These are phyloP conservation scores for Zygaena filipendulae DNA, from an alignment of 2,888 invertebrate species.

Conservation along the genomic window DNA sequence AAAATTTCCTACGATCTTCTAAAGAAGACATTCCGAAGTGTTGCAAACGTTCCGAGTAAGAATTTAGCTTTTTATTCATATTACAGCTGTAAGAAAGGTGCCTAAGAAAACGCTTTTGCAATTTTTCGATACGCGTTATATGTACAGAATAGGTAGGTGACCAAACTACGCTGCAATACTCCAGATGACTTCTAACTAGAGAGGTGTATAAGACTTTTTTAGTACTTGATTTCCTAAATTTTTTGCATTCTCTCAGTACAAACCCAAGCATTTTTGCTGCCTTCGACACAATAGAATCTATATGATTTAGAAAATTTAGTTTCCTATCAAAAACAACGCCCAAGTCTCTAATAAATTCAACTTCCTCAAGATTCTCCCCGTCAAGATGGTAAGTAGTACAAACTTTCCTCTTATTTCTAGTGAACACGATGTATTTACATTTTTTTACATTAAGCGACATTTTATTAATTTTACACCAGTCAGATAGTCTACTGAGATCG, in stretches of 20 bases:
- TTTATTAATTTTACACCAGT: conserved; percentile 10
- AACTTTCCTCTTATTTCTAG: background rate
- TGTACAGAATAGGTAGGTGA: background rate
- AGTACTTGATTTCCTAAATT: background rate
- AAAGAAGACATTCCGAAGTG: no score
- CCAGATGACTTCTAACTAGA: background rate
- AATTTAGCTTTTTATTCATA: no score
- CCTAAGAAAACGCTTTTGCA: no score
- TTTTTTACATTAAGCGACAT: conserved; percentile 9
- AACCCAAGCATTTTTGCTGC: background rate
- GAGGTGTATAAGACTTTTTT: background rate
- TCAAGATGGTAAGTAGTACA: background rate
- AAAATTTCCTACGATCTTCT: no score
- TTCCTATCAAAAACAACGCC: conserved; percentile 8
- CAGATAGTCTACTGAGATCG: conserved; percentile 6
- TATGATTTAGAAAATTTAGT: background rate
- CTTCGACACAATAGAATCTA: background rate
- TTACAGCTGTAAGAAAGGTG: no score
- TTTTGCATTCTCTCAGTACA: background rate
- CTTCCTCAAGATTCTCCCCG: background rate
- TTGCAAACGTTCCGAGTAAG: no score
- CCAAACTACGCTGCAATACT: background rate
- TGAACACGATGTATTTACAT: conserved; percentile 3
- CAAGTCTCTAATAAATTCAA: conserved; percentile 9
- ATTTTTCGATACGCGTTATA: no score